These are phyloP conservation scores for Phortica variegata DNA, from an alignment of 1,140 invertebrate species.

Conservation along the genomic window DNA sequence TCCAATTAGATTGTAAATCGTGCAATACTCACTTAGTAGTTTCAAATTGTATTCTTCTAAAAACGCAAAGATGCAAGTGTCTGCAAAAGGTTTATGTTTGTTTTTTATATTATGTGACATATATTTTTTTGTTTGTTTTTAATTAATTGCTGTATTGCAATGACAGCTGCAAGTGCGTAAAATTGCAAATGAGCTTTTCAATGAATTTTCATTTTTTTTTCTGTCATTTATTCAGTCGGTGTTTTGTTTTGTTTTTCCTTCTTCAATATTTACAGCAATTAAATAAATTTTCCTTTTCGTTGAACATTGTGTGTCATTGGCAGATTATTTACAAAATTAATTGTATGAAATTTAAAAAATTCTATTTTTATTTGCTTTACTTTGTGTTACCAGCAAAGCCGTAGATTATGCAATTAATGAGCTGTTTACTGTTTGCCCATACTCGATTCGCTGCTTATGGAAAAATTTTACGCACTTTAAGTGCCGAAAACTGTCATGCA, in stretches of 20 bases:
- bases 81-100: slow-evolving; percentile 4
- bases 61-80: background rate
- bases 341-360: slow-evolving; percentile 17
- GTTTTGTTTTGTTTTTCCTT: slow-evolving; percentile 15
- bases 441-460: slow-evolving; percentile 8
- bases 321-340: slow-evolving; percentile 44
- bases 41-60: slow-evolving; percentile 6
- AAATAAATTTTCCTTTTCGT: slow-evolving; percentile 20
- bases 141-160: slow-evolving; percentile 30
- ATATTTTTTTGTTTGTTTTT: background rate
- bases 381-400: no score
- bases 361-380: slow-evolving; percentile 1
- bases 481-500: no score
- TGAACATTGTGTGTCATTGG: slow-evolving; percentile 11
- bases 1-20: no score
- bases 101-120: slow-evolving; percentile 1
- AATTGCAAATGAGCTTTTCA: slow-evolving; percentile 4
- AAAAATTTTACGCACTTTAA: slow-evolving; percentile 5
- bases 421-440: slow-evolving; percentile 3
- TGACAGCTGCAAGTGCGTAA: slow-evolving; percentile 27
- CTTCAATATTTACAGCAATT: slow-evolving; percentile 38
- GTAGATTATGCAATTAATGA: no score
- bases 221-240: slow-evolving; percentile 24
- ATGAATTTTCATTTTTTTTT: background rate
- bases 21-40: slow-evolving; percentile 26